Evolutionary conservation across 2,113 vertebrate genomes (phyloP), one percentile per base, ranked within the genome.

Genomic region (Callionymus lyra): DNA sequence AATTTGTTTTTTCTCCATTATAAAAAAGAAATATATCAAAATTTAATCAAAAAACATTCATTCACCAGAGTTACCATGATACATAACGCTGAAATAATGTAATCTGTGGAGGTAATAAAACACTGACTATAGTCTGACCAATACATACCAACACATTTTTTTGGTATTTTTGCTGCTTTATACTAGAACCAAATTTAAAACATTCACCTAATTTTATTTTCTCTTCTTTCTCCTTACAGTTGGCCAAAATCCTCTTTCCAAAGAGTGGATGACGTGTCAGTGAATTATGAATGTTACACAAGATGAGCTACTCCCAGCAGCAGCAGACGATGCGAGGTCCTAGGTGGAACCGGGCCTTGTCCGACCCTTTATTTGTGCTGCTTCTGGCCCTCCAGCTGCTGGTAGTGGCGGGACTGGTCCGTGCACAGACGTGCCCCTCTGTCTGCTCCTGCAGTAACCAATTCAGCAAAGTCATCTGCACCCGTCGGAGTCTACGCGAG

Each of bases 241-340:
- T 56, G 82, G 87, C 61, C 85, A 56, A 81, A 86, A 77, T 70
- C 76, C 80, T 83, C 82, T 88, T 87, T 83, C 87, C 81, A 88
- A 87, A 84, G 84, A 84, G 81, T 89, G 89, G 86, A 89, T 87
- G 90, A 88, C 87, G 85, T 86, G 83, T 85, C 87, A 89, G 89
- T 84, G 90, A 98, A 98, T 92, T 96, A 98, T 98, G 94, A 95
- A 96, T 97, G 92, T 94, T 98, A 92, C 94, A 96, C 94, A 98
- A 95, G 90, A 98, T 98, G 95, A 94, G 87, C 89, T 96, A 92
- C 86, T 90, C 91, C 90, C 91, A 89, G 90, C 91, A 93, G 93
- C 93, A 93, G 93, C 94, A 96, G 94, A 98, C 87, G 90, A 98
- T 98, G 95, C 93, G 92, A 94, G 94, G 93, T 94, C 94, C 92